A percentile compares a stretch with the other conserved stretches of the same genome.
Evolutionary conservation across 2,797 vertebrate species (phyloP).

Genomic region (Periparus ater): DNA sequence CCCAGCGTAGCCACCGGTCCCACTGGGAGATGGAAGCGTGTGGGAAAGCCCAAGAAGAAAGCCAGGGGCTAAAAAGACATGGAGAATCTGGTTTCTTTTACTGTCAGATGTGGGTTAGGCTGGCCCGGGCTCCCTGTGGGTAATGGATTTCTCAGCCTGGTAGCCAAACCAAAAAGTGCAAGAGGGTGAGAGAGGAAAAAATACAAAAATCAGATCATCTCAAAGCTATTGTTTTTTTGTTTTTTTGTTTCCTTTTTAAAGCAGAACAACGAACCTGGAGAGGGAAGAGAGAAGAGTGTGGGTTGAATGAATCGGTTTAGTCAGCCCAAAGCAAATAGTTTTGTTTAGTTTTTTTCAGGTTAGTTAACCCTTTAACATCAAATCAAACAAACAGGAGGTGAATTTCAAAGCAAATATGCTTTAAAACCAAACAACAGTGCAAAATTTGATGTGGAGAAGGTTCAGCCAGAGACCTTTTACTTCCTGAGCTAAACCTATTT

Average conservation of each 20-base stretch:
- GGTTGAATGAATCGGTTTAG: not conserved
- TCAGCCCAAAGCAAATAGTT: constrained; percentile 14
- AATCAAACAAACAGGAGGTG: constrained; percentile 18
- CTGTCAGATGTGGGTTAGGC: constrained; percentile 54
- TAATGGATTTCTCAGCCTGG: constrained; percentile 58
- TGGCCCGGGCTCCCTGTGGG: not conserved
- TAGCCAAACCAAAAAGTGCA: constrained; percentile 15
- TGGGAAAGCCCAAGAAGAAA: constrained; percentile 55
- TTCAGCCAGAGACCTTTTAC: not conserved
- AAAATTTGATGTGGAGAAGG: not conserved
- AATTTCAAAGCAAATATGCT: not conserved
- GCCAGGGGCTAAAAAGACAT: constrained; percentile 6
- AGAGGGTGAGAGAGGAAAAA: not conserved
- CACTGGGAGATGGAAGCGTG: not conserved
- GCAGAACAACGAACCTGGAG: not conserved
- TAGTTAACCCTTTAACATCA: constrained; percentile 40
- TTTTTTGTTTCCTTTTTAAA: not conserved
- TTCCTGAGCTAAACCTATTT: not conserved
- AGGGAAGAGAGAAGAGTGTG: not conserved
- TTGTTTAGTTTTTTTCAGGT: constrained; percentile 15
- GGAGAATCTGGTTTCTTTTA: constrained; percentile 60
- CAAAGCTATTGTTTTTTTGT: not conserved
- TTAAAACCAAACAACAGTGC: not conserved
- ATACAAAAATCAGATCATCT: not conserved
- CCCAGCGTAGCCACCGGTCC: not conserved